Evolutionary conservation across 1,140 invertebrate species (phyloP).

Genomic region (Aphelenchoides avenae): DNA sequence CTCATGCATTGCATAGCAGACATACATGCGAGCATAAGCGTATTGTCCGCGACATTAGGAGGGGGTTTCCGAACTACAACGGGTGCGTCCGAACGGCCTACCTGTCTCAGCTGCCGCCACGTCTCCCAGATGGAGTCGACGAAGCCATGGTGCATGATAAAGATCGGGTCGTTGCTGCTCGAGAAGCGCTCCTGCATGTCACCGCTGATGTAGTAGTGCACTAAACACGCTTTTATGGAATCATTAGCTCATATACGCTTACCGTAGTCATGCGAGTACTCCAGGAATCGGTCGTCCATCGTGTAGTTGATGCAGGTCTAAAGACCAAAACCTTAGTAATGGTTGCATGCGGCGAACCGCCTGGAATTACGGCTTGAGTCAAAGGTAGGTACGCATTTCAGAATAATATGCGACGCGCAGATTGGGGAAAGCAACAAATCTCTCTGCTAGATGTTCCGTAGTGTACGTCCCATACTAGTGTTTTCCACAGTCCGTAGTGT

Average conservation of each 20-base stretch:
- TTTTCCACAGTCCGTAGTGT: no score
- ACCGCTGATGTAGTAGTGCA: constrained; percentile 56
- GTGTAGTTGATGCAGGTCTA: constrained; percentile 43
- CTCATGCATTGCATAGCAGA: constrained; percentile 34
- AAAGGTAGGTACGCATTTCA: no score
- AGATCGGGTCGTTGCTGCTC: constrained; percentile 59
- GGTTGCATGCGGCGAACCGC: not conserved
- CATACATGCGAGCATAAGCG: no score
- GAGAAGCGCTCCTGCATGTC: constrained; percentile 57
- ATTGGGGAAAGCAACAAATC: no score
- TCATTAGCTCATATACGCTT: not conserved
- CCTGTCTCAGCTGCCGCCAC: constrained; percentile 54
- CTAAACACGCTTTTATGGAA: not conserved
- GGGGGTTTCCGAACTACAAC: constrained; percentile 25
- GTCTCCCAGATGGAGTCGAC: constrained; percentile 60
- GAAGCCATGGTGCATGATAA: constrained; percentile 59
- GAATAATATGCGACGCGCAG: no score
- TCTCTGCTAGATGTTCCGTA: constrained; percentile 24
- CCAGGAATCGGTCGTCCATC: constrained; percentile 49
- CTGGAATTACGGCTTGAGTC: not conserved
- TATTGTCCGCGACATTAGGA: no score
- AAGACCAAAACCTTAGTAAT: constrained; percentile 4
- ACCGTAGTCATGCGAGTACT: constrained; percentile 55
- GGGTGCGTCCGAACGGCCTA: constrained; percentile 31
- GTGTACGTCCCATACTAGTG: no score